Conservation (phyloP, 2,113 vertebrate species). For the Boulengeromyrus knoepffleri region DNA sequence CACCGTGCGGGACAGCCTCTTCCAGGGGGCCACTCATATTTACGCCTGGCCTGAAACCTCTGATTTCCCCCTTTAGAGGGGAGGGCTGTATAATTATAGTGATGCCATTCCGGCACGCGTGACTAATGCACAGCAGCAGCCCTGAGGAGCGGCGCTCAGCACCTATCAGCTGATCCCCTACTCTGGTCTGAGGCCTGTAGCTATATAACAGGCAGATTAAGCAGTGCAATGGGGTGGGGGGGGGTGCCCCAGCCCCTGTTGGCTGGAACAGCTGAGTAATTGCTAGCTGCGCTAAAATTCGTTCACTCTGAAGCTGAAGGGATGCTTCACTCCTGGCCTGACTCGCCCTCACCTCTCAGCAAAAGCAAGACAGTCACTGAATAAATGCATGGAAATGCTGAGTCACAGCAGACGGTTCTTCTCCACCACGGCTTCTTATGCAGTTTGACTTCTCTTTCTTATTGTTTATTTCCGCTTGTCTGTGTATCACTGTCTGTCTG, state of each 20-base stretch:
- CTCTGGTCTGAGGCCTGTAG: background rate
- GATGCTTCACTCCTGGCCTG: background rate
- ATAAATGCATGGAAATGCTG: background rate
- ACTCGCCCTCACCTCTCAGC: background rate
- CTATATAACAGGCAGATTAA: background rate
- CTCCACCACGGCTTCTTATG: background rate
- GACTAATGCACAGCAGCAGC: background rate
- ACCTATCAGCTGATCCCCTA: background rate
- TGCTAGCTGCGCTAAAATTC: background rate
- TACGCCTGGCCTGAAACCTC: background rate
- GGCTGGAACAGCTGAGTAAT: background rate
- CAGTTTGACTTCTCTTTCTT: background rate
- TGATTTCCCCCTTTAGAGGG: background rate
- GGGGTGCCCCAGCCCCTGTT: background rate
- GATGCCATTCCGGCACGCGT: background rate
- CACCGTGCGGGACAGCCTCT: background rate
- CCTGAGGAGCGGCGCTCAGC: background rate
- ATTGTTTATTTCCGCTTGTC: background rate
- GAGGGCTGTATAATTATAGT: background rate
- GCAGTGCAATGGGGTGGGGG: background rate
- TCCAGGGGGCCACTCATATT: background rate
- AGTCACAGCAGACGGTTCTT: background rate
- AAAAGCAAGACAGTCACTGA: slow-evolving; percentile 5
- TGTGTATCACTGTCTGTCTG: background rate
- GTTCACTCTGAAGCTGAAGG: background rate